Percentiles rank a stretch among this genome's conserved stretches.
Evolutionary conservation across 2,113 vertebrate species (phyloP).

Genomic region (Euleptes europaea): DNA sequence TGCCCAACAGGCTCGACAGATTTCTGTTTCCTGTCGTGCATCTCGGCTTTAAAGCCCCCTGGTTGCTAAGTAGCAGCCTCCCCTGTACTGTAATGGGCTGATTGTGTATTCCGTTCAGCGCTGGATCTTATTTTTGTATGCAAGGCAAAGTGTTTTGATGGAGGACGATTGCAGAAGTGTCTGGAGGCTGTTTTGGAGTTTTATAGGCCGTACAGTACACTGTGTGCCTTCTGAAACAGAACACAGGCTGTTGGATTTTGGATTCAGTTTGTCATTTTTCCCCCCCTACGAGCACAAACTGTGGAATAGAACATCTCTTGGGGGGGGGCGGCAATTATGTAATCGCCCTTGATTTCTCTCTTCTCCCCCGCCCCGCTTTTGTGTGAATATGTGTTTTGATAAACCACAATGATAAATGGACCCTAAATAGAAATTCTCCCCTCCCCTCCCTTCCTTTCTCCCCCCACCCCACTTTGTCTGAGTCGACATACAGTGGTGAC

Average conservation of each 20-base stretch:
- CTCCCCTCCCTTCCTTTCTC: not conserved
- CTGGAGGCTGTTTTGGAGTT: slow-evolving; percentile 94
- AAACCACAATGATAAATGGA: not conserved
- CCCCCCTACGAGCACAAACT: slow-evolving; percentile 74
- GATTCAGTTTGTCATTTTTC: slow-evolving; percentile 86
- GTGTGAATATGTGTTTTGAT: not conserved
- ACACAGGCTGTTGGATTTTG: slow-evolving; percentile 91
- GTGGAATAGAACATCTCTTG: slow-evolving; percentile 69
- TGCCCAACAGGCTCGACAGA: slow-evolving; percentile 86
- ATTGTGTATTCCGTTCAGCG: slow-evolving; percentile 96
- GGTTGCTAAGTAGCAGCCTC: slow-evolving; percentile 97
- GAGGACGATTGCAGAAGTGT: slow-evolving; percentile 96
- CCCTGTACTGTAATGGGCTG: slow-evolving; percentile 95
- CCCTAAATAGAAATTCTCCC: not conserved
- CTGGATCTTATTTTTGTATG: slow-evolving; percentile 98
- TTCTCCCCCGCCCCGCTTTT: not conserved
- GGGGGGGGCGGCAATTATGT: slow-evolving; percentile 68
- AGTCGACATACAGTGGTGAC: too few species aligned
- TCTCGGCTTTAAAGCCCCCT: slow-evolving; percentile 88
- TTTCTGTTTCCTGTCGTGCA: slow-evolving; percentile 86
- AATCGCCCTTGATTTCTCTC: slow-evolving; percentile 4
- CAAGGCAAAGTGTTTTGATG: slow-evolving; percentile 99
- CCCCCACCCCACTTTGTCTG: not conserved
- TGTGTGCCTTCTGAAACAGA: slow-evolving; percentile 91
- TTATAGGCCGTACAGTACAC: slow-evolving; percentile 98